Percentiles rank a stretch among this genome's conserved stretches.
Conservation (phyloP, 37 sponge, comb jelly and placozoan species). For the Corticium candelabrum region DNA sequence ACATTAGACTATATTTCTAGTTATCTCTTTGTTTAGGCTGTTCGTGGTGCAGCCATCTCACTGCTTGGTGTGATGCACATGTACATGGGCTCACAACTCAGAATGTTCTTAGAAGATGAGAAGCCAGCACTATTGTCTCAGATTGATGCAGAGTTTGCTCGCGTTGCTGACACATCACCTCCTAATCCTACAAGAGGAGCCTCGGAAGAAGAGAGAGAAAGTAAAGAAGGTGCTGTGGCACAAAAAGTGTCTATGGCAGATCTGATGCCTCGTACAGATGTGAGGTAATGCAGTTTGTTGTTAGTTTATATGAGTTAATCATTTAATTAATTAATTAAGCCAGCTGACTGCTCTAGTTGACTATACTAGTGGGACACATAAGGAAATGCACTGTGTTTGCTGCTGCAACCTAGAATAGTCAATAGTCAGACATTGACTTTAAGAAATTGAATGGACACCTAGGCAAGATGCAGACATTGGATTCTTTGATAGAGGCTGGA, state of each 20-base stretch:
- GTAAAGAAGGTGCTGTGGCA: neutral
- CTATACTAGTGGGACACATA: no score
- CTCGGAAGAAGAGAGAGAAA: neutral
- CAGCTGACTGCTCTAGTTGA: no score
- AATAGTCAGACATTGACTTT: no score
- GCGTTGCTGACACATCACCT: slow-evolving; percentile 22
- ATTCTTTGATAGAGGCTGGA: no score
- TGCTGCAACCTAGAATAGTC: no score
- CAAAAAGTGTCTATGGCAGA: neutral
- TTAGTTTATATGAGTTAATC: no score
- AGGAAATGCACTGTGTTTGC: no score
- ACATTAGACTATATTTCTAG: neutral
- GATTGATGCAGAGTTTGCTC: slow-evolving; percentile 70
- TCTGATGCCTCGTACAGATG: slow-evolving; percentile 18
- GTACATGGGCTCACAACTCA: slow-evolving; percentile 62
- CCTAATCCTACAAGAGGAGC: slow-evolving; percentile 9
- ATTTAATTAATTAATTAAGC: no score
- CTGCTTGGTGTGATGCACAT: slow-evolving; percentile 48
- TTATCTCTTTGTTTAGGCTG: slow-evolving; percentile 13
- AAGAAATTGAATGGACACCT: no score
- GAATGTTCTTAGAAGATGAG: slow-evolving; percentile 74
- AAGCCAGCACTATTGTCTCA: slow-evolving; percentile 65
- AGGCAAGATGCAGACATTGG: no score
- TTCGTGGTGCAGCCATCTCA: slow-evolving; percentile 54
- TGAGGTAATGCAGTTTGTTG: no score